These are phyloP conservation scores for Dromas ardeola DNA, from an alignment of 2,113 vertebrate species.

Conservation along the genomic window DNA sequence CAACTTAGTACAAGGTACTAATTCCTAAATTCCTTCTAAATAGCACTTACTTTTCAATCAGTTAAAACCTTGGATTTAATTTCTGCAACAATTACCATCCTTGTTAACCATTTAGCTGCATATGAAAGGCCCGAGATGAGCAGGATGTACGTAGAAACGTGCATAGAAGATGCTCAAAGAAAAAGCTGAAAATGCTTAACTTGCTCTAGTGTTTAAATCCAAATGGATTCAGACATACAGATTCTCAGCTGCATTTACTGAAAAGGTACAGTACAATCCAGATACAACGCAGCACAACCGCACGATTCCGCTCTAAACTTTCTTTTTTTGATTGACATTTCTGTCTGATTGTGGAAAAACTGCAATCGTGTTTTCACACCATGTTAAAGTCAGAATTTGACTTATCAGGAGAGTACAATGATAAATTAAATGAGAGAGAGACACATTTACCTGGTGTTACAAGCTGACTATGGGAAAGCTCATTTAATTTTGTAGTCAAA, in stretches of 20 bases:
- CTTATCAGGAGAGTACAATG: neutral
- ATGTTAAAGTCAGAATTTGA: neutral
- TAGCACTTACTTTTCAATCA: neutral
- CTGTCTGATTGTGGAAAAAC: neutral
- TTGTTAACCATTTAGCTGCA: neutral
- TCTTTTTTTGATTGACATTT: neutral
- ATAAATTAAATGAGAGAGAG: neutral
- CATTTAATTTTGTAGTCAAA: neutral
- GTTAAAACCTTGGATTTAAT: neutral
- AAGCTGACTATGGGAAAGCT: neutral
- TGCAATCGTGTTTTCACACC: neutral
- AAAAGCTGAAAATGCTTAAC: neutral
- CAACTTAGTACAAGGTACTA: neutral
- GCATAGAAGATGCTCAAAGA: neutral
- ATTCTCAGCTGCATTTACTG: neutral
- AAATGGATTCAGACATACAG: neutral
- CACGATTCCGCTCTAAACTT: neutral
- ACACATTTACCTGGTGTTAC: neutral
- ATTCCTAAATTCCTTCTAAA: neutral
- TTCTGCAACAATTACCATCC: neutral
- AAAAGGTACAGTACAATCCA: neutral
- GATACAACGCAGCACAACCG: neutral
- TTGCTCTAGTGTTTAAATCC: neutral
- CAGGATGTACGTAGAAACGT: neutral
- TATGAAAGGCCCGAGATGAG: neutral